Conservation (phyloP, 2,888 invertebrate species). For the Eretmocerus hayati region DNA sequence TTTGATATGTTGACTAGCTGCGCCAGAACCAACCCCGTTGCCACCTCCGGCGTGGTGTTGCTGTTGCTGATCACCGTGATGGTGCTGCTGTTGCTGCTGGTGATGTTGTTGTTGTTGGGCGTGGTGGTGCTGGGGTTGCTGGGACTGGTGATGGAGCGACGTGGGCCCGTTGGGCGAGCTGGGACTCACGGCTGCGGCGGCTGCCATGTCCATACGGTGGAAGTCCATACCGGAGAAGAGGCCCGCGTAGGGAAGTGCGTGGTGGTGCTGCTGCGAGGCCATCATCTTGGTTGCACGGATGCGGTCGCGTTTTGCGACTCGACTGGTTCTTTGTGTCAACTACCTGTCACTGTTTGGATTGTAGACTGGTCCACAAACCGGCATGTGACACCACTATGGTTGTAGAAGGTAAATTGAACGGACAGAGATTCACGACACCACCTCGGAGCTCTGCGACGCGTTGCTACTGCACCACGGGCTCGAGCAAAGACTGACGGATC, state of each 20-base stretch:
- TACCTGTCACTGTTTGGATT: too few relatives aligned
- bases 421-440: too few relatives aligned
- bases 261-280: constrained; percentile 32
- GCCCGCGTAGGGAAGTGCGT: constrained; percentile 31
- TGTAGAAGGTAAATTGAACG: too few relatives aligned
- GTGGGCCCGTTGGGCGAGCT: background rate
- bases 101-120: constrained; percentile 1
- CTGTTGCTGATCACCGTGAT: background rate
- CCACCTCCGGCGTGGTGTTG: background rate
- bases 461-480: too few relatives aligned
- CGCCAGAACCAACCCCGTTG: background rate
- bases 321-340: too few relatives aligned
- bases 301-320: background rate
- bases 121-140: background rate
- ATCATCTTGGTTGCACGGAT: constrained; percentile 25
- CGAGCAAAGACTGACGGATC: too few relatives aligned
- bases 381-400: too few relatives aligned
- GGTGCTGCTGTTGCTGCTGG: constrained; percentile 3
- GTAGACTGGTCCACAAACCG: too few relatives aligned
- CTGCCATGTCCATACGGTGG: constrained; percentile 12
- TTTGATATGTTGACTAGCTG: constrained; percentile 74
- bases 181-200: background rate
- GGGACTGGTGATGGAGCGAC: background rate
- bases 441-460: too few relatives aligned
- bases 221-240: constrained; percentile 33